These are phyloP conservation scores for Pyrrhia umbra DNA, from an alignment of 2,888 invertebrate species.

Conservation along the genomic window DNA sequence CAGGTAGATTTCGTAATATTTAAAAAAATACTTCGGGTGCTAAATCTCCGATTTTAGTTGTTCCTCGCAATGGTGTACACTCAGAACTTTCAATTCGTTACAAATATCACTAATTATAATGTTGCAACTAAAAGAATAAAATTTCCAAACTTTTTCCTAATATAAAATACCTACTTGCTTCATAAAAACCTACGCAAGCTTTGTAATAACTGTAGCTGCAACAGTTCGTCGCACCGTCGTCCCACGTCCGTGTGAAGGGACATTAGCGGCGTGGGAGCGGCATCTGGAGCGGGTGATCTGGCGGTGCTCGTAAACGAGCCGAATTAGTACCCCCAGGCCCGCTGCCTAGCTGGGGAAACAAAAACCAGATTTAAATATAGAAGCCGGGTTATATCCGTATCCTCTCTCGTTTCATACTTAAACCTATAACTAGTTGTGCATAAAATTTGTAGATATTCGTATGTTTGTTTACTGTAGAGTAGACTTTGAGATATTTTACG, in stretches of 20 bases:
- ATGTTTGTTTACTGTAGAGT: not conserved
- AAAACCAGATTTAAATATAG: conserved; percentile 83
- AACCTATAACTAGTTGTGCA: not conserved
- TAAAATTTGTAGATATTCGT: not conserved
- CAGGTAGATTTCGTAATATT: no score
- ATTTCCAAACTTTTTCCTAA: not conserved
- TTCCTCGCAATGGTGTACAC: no score
- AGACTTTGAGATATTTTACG: not conserved
- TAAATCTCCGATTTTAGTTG: no score
- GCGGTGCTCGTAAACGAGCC: conserved; percentile 84
- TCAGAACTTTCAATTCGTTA: no score
- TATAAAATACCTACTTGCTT: not conserved
- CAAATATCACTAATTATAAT: no score
- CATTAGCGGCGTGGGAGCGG: conserved; percentile 83
- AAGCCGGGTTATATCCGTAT: conserved; percentile 62
- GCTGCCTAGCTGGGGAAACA: conserved; percentile 78
- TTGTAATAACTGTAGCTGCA: conserved; percentile 29
- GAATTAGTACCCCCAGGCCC: conserved; percentile 81
- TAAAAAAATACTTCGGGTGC: no score
- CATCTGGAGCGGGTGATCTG: conserved; percentile 83
- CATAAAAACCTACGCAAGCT: conserved; percentile 27
- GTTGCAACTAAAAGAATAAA: no score
- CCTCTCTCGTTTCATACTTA: conserved; percentile 46
- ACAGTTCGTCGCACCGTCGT: conserved; percentile 59
- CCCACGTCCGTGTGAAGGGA: conserved; percentile 73